Percentiles rank a stretch among this genome's conserved stretches.
These are phyloP conservation scores for Chironex yamaguchii DNA, from an alignment of 30 jellyfish, hydroid and myxozoan species.

Conservation along the genomic window DNA sequence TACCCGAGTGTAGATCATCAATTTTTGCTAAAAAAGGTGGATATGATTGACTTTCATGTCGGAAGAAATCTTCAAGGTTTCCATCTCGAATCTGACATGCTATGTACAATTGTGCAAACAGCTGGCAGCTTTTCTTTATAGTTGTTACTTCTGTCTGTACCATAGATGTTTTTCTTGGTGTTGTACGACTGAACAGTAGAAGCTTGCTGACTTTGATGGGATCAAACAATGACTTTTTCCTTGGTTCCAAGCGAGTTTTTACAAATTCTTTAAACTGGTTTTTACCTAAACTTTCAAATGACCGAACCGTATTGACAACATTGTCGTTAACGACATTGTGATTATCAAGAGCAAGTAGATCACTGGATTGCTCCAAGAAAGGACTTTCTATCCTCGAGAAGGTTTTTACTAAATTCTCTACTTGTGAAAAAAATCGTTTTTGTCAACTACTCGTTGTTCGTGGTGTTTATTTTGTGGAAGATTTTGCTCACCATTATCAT, in stretches of 20 bases:
- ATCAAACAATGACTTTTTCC: not conserved
- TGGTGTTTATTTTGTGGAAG: slow-evolving; percentile 17
- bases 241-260: not conserved
- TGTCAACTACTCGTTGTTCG: slow-evolving; percentile 17
- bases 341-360: slow-evolving; percentile 13
- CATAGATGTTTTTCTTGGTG: too few relatives aligned
- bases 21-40: slow-evolving; percentile 26
- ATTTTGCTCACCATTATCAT: not conserved
- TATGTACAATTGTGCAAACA: slow-evolving; percentile 28
- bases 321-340: not conserved
- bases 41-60: slow-evolving; percentile 15
- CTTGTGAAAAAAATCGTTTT: slow-evolving; percentile 4
- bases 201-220: slow-evolving; percentile 19
- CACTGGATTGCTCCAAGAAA: slow-evolving; percentile 24
- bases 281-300: slow-evolving; percentile 6
- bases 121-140: slow-evolving; percentile 8
- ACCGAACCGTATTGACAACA: not conserved
- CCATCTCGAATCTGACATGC: slow-evolving; percentile 63
- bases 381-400: slow-evolving; percentile 48
- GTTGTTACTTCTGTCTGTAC: slow-evolving; percentile 1
- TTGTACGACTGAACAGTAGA: slow-evolving; percentile 35
- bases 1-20: not conserved
- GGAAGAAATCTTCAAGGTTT: slow-evolving; percentile 8
- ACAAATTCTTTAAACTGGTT: slow-evolving; percentile 15
- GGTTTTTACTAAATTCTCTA: slow-evolving; percentile 1